Evolutionary conservation across 1,140 invertebrate genomes (phyloP), one percentile per base, ranked within the genome.

Genomic region (Reticulitermes speratus): DNA sequence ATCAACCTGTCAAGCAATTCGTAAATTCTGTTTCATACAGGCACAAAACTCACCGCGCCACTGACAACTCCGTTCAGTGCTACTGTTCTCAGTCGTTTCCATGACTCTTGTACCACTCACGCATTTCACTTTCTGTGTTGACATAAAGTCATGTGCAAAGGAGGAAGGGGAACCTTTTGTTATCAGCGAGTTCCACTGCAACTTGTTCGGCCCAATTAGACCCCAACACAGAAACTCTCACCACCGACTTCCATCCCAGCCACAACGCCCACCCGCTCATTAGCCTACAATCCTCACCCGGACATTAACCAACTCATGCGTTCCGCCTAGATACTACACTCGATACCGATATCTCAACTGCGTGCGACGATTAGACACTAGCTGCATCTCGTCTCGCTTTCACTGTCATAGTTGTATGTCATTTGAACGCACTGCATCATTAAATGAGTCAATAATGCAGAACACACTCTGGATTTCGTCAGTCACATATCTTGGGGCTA

Each of bases 161-260:
- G n/a, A 75, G 65, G 65, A 75, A 75, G 65, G n/a, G 65, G 65
- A 75, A 30, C n/a, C 25, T 75, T 75, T 75, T 30, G 65, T 75
- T 75, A 75, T 75, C 65, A 75, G 65, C 25, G 9, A 75, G 59
- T 75, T 75, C 65, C 65, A 75, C 65, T 75, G 25, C 25, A 75
- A 25, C 65, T 75, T 30, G 65, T 75, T 75, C n/a, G 65, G n/a
- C 65, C 65, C 65, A 75, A 75, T 75, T 75, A 75, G 65, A 75
- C n/a, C 59, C 6, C 59, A 65, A 19, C n/a, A 75, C 65, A 75
- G n/a, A n/a, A 75, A 30, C 65, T 75, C 65, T 69, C 65, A 30
- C 65, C 65, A 75, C 0, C 25, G 65, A 75, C 65, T 75, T 75
- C 65, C 65, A n/a, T 25, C 65, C 65, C 6, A 75, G 65, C 65